Percentiles rank a stretch among this genome's conserved stretches.
Evolutionary conservation across 2,113 vertebrate species (phyloP).

Genomic region (Paramisgurnus dabryanus): DNA sequence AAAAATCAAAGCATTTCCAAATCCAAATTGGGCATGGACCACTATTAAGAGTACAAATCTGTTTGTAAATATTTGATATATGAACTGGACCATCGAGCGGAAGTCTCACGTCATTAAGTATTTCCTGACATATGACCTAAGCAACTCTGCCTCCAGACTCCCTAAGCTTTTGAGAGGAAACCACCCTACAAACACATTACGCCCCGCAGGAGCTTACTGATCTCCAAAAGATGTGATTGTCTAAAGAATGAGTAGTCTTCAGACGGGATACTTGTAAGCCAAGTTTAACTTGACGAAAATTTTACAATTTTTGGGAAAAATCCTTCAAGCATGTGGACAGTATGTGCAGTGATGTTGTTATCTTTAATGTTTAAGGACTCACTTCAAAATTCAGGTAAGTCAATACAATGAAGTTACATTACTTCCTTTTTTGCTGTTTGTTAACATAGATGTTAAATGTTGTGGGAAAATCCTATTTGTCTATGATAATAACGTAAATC

Average conservation of each 20-base stretch:
- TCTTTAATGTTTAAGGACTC: conserved; percentile 59
- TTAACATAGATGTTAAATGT: not conserved
- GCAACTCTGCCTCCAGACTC: conserved; percentile 28
- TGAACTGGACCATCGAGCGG: not conserved
- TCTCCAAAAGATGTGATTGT: not conserved
- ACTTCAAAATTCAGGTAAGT: conserved; percentile 65
- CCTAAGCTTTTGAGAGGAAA: conserved; percentile 40
- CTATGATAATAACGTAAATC: too few species aligned
- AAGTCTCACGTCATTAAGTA: not conserved
- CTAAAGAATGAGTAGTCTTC: not conserved
- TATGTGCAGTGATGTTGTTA: conserved; percentile 41
- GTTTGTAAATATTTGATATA: not conserved
- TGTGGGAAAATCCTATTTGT: not conserved
- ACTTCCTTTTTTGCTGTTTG: not conserved
- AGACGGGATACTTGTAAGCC: not conserved
- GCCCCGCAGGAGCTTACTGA: not conserved
- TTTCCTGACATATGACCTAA: conserved; percentile 39
- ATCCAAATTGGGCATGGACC: too few species aligned
- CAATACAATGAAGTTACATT: not conserved
- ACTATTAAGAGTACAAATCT: not conserved
- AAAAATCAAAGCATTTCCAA: too few species aligned
- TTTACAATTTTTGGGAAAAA: not conserved
- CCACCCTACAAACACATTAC: not conserved
- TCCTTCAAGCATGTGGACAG: conserved; percentile 34
- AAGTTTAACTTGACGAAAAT: not conserved